Conservation (phyloP, 2,888 invertebrate species). For the Flexamia atlantica region DNA sequence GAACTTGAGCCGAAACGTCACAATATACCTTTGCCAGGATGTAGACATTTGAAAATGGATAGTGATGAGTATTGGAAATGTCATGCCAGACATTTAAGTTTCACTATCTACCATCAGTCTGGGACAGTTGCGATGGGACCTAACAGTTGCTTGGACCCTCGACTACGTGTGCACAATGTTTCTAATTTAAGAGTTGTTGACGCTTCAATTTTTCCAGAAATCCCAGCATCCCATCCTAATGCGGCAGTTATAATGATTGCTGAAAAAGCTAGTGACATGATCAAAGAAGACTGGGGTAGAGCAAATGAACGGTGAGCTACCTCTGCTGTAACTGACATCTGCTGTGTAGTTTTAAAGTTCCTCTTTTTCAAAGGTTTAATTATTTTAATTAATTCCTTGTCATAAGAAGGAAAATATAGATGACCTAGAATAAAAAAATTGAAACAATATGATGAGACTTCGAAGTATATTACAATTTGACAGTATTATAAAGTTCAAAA, state of each 20-base stretch:
- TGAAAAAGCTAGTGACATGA: constrained; percentile 78
- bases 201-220: constrained; percentile 82
- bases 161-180: constrained; percentile 80
- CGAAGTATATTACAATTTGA: too few species aligned
- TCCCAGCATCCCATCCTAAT: constrained; percentile 82
- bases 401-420: too few species aligned
- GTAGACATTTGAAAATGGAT: constrained; percentile 76
- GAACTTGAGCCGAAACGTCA: constrained; percentile 78
- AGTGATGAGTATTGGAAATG: constrained; percentile 84
- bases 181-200: constrained; percentile 82
- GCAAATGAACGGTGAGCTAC: constrained; percentile 31
- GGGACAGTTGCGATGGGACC: constrained; percentile 79
- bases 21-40: constrained; percentile 78
- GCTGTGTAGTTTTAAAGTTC: not conserved
- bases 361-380: not conserved
- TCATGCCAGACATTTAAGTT: constrained; percentile 77
- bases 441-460: too few species aligned
- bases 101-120: constrained; percentile 82
- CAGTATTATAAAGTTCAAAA: too few species aligned
- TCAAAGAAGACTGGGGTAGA: constrained; percentile 69
- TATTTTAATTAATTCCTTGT: too few species aligned
- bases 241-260: constrained; percentile 85
- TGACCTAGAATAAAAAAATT: too few species aligned
- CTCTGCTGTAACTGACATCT: too few species aligned
- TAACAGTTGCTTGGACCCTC: constrained; percentile 76